Evolutionary conservation across 2,113 vertebrate genomes (phyloP), one percentile per base, ranked within the genome.

Genomic region (Apistogramma diplotaenia): DNA sequence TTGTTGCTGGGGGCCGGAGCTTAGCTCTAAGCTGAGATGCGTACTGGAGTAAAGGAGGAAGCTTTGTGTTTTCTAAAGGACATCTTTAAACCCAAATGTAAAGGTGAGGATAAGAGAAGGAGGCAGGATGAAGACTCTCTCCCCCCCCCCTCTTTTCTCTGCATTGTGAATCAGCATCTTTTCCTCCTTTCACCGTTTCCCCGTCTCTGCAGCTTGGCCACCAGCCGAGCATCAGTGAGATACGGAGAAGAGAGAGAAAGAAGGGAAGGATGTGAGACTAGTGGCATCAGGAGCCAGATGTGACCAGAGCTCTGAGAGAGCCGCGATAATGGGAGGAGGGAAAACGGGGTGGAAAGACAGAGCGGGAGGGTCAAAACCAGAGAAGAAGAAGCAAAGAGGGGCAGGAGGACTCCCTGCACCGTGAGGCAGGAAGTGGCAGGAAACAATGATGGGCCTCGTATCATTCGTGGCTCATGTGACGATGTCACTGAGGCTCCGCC

Each of bases 121-220:
- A 70, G 74, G 40, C 57, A 76, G 61, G 62, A 76, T 53, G 79
- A 59, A 8, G 79, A 40, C 84, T 5, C 25, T 25, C n/a, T 16
- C 23, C 31, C 0, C 25, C 15, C 25, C 27, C 23, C 6, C 53
- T 40, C 49, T 72, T 54, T 11, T 23, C 74, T 81, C 89, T 85
- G 83, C 89, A 87, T 72, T 83, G 90, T 93, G 93, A 94, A 90
- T 95, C 93, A 93, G 93, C 93, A 92, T 85, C 86, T 93, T 93
- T 92, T 87, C 54, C 27, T 78, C 85, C 76, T 71, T 76, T 83
- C 60, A 27, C 72, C 37, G 1, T 76, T 53, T 71, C 49, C 23
- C 35, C 19, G 77, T 82, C 27, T 78, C 85, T 85, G 89, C 88
- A 93, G 88, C 71, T 79, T 86, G 84, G 87, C 78, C 70, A 31